Conservation (phyloP, 2,888 invertebrate species). For the Troides helena region DNA sequence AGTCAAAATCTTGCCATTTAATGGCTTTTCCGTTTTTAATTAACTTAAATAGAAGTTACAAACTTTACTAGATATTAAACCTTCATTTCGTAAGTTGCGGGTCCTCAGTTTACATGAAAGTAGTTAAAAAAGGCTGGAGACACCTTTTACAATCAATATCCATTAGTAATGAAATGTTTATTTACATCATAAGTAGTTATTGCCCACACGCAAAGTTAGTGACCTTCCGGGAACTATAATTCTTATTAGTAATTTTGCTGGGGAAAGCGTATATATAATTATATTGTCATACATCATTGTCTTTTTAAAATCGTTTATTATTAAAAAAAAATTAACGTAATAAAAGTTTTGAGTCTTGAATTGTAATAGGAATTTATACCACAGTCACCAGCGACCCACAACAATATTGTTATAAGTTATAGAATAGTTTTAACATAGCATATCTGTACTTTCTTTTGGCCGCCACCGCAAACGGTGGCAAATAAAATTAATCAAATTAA, state of each 20-base stretch:
- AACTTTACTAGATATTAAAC: background rate
- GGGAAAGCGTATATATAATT: background rate
- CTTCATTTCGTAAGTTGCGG: background rate
- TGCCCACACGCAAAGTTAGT: slow-evolving; percentile 39
- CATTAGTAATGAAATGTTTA: slow-evolving; percentile 39
- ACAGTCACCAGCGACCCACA: no score
- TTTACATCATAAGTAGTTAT: slow-evolving; percentile 32
- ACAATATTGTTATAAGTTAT: no score
- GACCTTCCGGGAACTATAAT: slow-evolving; percentile 24
- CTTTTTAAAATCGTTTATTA: no score
- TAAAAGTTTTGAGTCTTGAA: no score
- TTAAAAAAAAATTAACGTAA: no score
- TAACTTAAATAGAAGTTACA: background rate
- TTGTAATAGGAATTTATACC: no score
- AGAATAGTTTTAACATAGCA: no score
- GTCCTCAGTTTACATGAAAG: slow-evolving; percentile 3
- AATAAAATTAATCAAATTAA: no score
- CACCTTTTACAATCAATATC: slow-evolving; percentile 22
- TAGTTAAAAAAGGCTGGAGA: slow-evolving; percentile 11
- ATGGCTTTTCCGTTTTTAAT: background rate
- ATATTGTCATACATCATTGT: background rate
- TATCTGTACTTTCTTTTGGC: no score
- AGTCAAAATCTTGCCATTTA: background rate
- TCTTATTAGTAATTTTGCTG: background rate
- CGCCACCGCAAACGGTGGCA: no score